A percentile compares a stretch with the other conserved stretches of the same genome.
phyloP scores from a whole-genome alignment of 2,888 invertebrate species.

The Acleris laterana region DNA sequence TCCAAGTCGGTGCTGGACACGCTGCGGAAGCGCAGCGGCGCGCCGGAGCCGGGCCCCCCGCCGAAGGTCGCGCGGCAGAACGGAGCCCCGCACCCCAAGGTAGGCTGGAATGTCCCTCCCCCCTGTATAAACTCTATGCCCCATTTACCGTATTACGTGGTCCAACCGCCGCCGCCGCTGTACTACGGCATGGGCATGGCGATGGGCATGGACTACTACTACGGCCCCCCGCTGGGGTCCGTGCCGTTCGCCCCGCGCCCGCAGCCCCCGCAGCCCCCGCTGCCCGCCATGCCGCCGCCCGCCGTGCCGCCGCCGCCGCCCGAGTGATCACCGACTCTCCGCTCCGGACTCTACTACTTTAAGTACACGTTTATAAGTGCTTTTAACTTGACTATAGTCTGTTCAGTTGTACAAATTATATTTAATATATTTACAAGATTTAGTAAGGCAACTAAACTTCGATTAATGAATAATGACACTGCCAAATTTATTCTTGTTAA shows the following conservation, averaged over 20 bases:
- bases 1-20: slow-evolving; percentile 89
- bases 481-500: slow-evolving; percentile 5
- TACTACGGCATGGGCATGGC: slow-evolving; percentile 59
- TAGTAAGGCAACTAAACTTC: slow-evolving; percentile 1
- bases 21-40: slow-evolving; percentile 66
- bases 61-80: slow-evolving; percentile 70
- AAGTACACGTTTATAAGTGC: not conserved
- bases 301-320: slow-evolving; percentile 83
- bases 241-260: slow-evolving; percentile 50
- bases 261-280: slow-evolving; percentile 51
- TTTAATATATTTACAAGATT: slow-evolving; percentile 23
- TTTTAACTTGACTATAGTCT: slow-evolving; percentile 9
- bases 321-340: slow-evolving; percentile 35
- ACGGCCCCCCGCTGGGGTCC: slow-evolving; percentile 44
- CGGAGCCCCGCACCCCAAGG: slow-evolving; percentile 72
- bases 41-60: slow-evolving; percentile 55
- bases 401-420: slow-evolving; percentile 25
- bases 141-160: slow-evolving; percentile 70
- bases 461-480: slow-evolving; percentile 1
- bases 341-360: not conserved
- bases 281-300: slow-evolving; percentile 82
- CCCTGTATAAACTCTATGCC: slow-evolving; percentile 53
- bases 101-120: slow-evolving; percentile 68
- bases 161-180: slow-evolving; percentile 71
- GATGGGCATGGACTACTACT: slow-evolving; percentile 52